These are phyloP conservation scores for Cancer borealis DNA, from an alignment of 2,888 invertebrate species.

Conservation along the genomic window DNA sequence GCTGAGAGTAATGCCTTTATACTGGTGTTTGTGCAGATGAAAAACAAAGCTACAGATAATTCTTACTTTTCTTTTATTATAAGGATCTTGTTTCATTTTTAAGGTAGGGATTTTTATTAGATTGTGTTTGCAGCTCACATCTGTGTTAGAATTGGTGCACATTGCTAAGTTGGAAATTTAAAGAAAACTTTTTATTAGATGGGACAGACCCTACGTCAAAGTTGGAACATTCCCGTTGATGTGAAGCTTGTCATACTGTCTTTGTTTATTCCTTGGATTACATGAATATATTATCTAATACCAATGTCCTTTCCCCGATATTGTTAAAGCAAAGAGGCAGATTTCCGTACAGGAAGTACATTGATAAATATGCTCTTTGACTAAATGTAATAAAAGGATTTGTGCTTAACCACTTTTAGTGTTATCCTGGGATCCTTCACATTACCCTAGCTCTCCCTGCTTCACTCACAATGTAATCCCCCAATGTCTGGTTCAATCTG, in stretches of 20 bases:
- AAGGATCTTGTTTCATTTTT: slow-evolving; percentile 59
- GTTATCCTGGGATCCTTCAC: slow-evolving; percentile 62
- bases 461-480: slow-evolving; percentile 23
- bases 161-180: slow-evolving; percentile 65
- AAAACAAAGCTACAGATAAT: slow-evolving; percentile 61
- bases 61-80: slow-evolving; percentile 56
- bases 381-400: slow-evolving; percentile 75
- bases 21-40: slow-evolving; percentile 63
- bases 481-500: slow-evolving; percentile 26
- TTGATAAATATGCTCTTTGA: slow-evolving; percentile 74
- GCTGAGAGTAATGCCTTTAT: slow-evolving; percentile 74
- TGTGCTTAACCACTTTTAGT: slow-evolving; percentile 71
- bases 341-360: slow-evolving; percentile 59
- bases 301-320: slow-evolving; percentile 57
- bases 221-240: slow-evolving; percentile 74
- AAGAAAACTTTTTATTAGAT: slow-evolving; percentile 55
- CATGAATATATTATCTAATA: slow-evolving; percentile 63
- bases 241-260: slow-evolving; percentile 69
- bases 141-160: slow-evolving; percentile 76
- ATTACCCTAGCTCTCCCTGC: slow-evolving; percentile 27
- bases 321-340: slow-evolving; percentile 59
- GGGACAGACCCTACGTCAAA: slow-evolving; percentile 65
- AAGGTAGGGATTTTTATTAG: slow-evolving; percentile 72
- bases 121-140: slow-evolving; percentile 76
- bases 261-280: slow-evolving; percentile 52